Conservation (phyloP, 2,888 invertebrate species). For the Coremacera marginata region DNA sequence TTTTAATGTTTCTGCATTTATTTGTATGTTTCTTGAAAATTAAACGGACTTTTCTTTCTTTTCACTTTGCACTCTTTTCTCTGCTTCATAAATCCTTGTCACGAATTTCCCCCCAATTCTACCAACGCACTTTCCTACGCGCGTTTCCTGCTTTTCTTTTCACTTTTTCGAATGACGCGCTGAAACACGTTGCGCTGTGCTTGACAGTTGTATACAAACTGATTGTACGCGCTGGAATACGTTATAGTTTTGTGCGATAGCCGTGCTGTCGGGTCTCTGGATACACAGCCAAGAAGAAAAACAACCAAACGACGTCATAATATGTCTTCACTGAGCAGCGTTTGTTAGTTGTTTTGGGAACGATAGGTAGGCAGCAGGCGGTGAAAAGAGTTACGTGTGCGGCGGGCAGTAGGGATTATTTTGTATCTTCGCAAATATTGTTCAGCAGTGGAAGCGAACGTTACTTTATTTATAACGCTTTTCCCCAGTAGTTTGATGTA, state of each 20-base stretch:
- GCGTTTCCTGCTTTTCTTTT: neutral
- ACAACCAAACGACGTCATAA: constrained; percentile 22
- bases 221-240: constrained; percentile 47
- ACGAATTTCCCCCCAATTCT: neutral
- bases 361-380: no score
- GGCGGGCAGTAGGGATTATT: neutral
- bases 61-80: constrained; percentile 2
- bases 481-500: neutral
- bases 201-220: constrained; percentile 58
- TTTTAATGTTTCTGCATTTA: constrained; percentile 19
- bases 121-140: neutral
- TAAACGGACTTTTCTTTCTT: neutral
- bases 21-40: constrained; percentile 1
- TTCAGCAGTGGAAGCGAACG: neutral
- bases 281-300: neutral
- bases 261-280: neutral
- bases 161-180: neutral
- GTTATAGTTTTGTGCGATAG: constrained; percentile 37
- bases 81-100: neutral
- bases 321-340: neutral
- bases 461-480: no score
- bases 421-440: neutral
- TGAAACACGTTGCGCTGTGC: constrained; percentile 46
- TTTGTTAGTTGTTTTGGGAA: neutral
- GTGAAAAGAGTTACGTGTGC: no score